Evolutionary conservation across 2,113 vertebrate genomes (phyloP), one percentile per base, ranked within the genome.

Genomic region (Rhabdomys dilectus): DNA sequence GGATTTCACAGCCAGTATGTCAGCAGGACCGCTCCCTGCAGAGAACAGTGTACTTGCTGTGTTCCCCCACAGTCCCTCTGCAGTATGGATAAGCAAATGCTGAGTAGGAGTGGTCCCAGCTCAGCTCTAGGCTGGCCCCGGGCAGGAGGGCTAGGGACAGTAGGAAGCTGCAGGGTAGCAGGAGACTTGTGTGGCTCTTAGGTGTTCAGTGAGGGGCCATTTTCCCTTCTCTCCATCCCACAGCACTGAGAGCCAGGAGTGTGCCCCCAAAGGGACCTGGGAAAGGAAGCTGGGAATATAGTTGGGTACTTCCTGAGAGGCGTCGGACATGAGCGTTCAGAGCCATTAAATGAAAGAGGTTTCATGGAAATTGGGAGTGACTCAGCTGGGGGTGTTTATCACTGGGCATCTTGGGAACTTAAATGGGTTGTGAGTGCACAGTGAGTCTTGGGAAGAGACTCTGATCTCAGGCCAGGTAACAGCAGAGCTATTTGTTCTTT

Each of bases 401-500:
- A 3, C 62, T 0, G 0, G 62, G 24, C 1, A 2, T 53, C 26
- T 73, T 7, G 6, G 11, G 10, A 42, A 51, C 2, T 0, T n/a
- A 13, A 9, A 42, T 0, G 2, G 93, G 19, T 31, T 5, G 12
- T 1, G 5, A 5, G 9, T 1, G 7, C 1, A 10, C 0, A 0
- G 85, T 34, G 45, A 56, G 64, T 56, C 78, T 51, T 0, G 0
- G 51, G 36, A 31, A n/a, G 22, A 45, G 36, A 11, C 36, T 0
- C 2, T 19, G 1, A 80, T 34, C 22, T 58, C 31, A n/a, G 1
- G 45, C n/a, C 22, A 0, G 31, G 76, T 87, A 45, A 96, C 64
- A 26, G 58, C 22, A 16, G 31, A 2, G 24, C 9, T 68, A 73
- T 88, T 76, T 93, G 91, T 96, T 89, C 64, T 34, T 2, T 1